These are phyloP conservation scores for Sminthurinus aureus DNA, from an alignment of 2,888 invertebrate genomes.

Conservation along the genomic window DNA sequence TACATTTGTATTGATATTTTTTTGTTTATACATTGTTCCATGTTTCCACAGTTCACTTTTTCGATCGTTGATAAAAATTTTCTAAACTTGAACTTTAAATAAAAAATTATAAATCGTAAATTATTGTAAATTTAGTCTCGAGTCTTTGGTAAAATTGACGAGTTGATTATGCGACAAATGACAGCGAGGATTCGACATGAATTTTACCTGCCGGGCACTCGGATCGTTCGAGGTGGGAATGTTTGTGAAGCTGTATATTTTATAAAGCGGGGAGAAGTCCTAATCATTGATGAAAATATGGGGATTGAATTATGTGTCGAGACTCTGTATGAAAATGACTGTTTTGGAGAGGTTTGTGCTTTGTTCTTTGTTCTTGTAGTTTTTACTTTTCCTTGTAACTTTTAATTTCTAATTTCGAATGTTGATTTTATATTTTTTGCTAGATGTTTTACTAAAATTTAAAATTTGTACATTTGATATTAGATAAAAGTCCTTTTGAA, in stretches of 20 bases:
- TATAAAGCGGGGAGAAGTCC: slow-evolving; percentile 57
- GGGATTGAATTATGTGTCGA: slow-evolving; percentile 54
- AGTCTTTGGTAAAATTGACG: slow-evolving; percentile 52
- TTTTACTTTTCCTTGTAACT: too few relatives aligned
- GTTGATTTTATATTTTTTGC: too few relatives aligned
- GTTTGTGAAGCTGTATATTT: slow-evolving; percentile 57
- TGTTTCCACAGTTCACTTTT: too few relatives aligned
- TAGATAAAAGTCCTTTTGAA: slow-evolving; percentile 54
- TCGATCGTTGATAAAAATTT: too few relatives aligned
- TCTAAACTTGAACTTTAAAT: too few relatives aligned
- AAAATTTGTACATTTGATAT: neutral
- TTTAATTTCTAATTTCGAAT: too few relatives aligned
- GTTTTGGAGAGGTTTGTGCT: slow-evolving; percentile 55
- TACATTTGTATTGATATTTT: too few relatives aligned
- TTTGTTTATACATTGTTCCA: too few relatives aligned
- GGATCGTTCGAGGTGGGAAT: slow-evolving; percentile 53
- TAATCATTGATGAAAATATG: slow-evolving; percentile 54
- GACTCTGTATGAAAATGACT: slow-evolving; percentile 54
- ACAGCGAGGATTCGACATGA: slow-evolving; percentile 52
- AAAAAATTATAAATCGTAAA: too few relatives aligned
- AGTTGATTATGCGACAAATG: slow-evolving; percentile 52
- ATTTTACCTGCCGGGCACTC: slow-evolving; percentile 52
- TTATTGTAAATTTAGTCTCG: too few relatives aligned
- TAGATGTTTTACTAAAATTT: too few relatives aligned
- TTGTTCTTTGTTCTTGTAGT: too few relatives aligned